Evolutionary conservation across 2,113 vertebrate species (phyloP).

Genomic region (Scalopus aquaticus): DNA sequence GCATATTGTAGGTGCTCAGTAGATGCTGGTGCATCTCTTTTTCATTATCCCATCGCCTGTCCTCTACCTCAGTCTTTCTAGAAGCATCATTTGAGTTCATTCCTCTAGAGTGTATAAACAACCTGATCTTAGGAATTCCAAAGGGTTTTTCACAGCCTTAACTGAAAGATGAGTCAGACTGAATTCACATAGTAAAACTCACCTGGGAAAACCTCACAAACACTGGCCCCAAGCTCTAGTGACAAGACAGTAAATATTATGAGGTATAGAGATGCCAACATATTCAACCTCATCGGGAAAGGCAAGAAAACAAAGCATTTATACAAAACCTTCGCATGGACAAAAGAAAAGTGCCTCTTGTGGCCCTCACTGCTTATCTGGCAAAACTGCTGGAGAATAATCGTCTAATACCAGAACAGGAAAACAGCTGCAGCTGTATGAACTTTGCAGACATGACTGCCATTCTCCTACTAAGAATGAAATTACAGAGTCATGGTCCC

Average conservation of each 20-base stretch:
- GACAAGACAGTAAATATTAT: neutral
- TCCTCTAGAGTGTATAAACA: neutral
- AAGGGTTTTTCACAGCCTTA: neutral
- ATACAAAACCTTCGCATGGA: neutral
- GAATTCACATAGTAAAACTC: neutral
- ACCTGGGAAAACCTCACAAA: neutral
- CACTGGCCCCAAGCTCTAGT: neutral
- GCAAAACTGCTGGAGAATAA: neutral
- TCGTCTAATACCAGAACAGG: neutral
- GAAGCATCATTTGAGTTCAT: neutral
- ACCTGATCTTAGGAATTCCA: neutral
- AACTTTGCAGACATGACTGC: neutral
- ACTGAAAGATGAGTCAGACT: neutral
- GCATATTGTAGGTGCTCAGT: neutral
- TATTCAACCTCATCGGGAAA: neutral
- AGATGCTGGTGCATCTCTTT: neutral
- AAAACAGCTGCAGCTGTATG: neutral
- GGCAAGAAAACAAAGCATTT: neutral
- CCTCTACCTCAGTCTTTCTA: neutral
- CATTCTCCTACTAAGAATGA: neutral
- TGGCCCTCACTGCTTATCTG: slow-evolving; percentile 21
- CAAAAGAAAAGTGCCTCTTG: neutral
- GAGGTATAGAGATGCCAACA: neutral
- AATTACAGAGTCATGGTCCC: neutral
- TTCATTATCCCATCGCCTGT: neutral